Conservation (phyloP, 1,140 invertebrate genomes). For the Philotrypesis tridentata region DNA sequence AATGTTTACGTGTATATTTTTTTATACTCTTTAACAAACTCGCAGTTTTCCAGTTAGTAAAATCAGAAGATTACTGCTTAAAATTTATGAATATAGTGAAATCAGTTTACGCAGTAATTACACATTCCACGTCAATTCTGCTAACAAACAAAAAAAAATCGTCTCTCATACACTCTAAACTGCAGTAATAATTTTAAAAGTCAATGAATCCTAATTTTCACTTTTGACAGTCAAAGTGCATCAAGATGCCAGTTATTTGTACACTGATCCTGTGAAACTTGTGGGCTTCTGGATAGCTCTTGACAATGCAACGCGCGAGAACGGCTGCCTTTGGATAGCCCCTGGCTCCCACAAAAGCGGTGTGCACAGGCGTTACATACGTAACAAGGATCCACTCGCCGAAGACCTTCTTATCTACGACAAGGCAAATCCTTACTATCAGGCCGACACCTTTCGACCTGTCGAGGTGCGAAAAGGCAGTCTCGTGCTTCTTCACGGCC, state of each 20-base stretch:
- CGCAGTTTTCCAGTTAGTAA: too few species aligned
- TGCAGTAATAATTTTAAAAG: neutral
- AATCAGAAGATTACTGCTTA: too few species aligned
- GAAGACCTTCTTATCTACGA: constrained; percentile 80
- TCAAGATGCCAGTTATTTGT: constrained; percentile 82
- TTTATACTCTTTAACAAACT: neutral
- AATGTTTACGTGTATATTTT: neutral
- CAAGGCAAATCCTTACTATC: constrained; percentile 80
- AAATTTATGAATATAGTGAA: too few species aligned
- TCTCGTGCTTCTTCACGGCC: constrained; percentile 91
- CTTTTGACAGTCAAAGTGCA: constrained; percentile 60
- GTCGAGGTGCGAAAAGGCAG: constrained; percentile 89
- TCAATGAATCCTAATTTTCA: neutral
- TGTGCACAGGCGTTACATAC: constrained; percentile 82
- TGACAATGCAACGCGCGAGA: constrained; percentile 92
- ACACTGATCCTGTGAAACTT: constrained; percentile 83
- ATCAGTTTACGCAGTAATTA: too few species aligned
- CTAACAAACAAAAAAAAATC: too few species aligned
- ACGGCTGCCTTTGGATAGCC: constrained; percentile 95
- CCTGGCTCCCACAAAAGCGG: constrained; percentile 92
- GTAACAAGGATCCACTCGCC: constrained; percentile 80
- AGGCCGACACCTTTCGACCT: constrained; percentile 84
- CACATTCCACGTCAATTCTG: too few species aligned
- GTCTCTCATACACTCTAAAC: too few species aligned
- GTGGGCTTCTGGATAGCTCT: constrained; percentile 96